These are phyloP conservation scores for Puntigrus tetrazona DNA, from an alignment of 2,113 vertebrate species.

Conservation along the genomic window DNA sequence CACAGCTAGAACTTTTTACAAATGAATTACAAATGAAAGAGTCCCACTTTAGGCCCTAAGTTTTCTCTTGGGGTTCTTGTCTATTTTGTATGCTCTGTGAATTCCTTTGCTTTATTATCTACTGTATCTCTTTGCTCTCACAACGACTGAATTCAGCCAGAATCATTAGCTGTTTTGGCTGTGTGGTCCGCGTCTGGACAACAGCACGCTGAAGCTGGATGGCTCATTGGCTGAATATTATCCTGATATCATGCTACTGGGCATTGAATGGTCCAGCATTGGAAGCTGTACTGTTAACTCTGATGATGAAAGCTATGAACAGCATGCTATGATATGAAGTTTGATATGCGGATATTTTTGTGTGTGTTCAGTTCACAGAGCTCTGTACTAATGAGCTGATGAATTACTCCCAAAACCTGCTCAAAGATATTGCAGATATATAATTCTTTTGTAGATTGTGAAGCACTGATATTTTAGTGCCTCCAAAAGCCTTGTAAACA, in stretches of 20 bases:
- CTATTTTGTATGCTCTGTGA: conserved; percentile 27
- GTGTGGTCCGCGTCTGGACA: conserved; percentile 14
- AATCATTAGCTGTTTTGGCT: conserved; percentile 44
- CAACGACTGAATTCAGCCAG: conserved; percentile 17
- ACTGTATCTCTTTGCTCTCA: conserved; percentile 22
- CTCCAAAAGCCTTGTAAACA: not conserved
- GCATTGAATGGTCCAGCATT: not conserved
- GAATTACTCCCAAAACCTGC: not conserved
- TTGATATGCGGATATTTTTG: not conserved
- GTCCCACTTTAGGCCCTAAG: not conserved
- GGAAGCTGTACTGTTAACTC: not conserved
- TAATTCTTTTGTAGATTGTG: not conserved
- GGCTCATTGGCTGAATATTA: not conserved
- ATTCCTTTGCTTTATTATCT: conserved; percentile 36
- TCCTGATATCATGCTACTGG: conserved; percentile 11
- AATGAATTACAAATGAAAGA: conserved; percentile 63
- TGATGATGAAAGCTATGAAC: conserved; percentile 8
- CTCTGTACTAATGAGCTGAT: not conserved
- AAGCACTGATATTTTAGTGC: not conserved
- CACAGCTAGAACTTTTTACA: conserved; percentile 66
- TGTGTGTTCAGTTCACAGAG: not conserved
- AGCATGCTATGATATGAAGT: not conserved
- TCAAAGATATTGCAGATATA: not conserved
- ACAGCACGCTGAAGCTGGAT: conserved; percentile 10
- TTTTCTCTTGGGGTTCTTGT: conserved; percentile 30